Evolutionary conservation across 1,140 invertebrate species (phyloP), one percentile per base, ranked within the genome.

Genomic region (Heliconius congener): DNA sequence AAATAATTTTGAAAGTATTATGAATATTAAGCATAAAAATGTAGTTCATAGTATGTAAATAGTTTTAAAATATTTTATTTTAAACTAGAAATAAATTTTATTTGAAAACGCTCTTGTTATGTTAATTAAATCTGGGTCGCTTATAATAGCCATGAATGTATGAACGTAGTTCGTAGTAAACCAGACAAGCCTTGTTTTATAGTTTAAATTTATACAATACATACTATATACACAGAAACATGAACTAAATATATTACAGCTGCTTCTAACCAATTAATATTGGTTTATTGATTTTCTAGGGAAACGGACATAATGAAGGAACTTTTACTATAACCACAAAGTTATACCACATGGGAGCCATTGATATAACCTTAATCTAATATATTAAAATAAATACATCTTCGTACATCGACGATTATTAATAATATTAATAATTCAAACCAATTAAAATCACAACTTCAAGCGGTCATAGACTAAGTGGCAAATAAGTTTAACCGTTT

Each of bases 81-180:
- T 1, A 23, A 27, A 60, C 19, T 60, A 23, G 9, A 60, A 23
- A 13, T 9, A 11, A 13, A 13, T n/a, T 37, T 66, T 30, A 23
- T 30, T 66, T 66, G 27, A 60, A 60, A 60, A 60, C n/a, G 57
- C n/a, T 13, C n/a, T 9, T 60, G 23, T 46, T 60, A 27, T 60
- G 57, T 60, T 60, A 60, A 60, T 60, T 60, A 23, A 60, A 66
- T 66, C 60, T 66, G 27, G 60, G 60, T 66, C 60, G 23, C 60
- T 30, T 23, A 30, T 66, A 66, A 66, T 30, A 66, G 27, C 27
- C 4, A 66, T n/a, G 23, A 66, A 30, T 66, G 60, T 30, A 16
- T 30, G 60, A 66, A 11, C 4, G 27, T 16, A 66, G 27, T n/a
- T 27, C 60, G 13, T 66, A 30, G 60, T 66, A 66, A 66, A 30